Evolutionary conservation across 2,113 vertebrate genomes (phyloP), one percentile per base, ranked within the genome.

Genomic region (Ondatra zibethicus): DNA sequence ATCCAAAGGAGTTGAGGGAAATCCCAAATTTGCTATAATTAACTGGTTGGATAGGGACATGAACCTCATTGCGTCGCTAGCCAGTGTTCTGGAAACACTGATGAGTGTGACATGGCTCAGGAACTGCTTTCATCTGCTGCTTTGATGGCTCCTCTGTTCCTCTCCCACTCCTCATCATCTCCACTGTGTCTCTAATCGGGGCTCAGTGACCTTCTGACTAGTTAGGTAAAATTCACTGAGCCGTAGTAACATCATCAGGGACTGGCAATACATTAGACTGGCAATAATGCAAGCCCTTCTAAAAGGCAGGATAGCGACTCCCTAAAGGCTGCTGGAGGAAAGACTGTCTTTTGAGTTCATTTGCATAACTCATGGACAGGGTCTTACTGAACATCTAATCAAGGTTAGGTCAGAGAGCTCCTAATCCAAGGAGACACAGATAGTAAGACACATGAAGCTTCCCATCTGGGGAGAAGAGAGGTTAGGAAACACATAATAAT

Each of bases 31-130:
- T 77, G 21, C 75, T 89, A 25, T 39, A 55, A 31, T 94, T 68
- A 95, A 63, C 77, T 80, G 88, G 77, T 39, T 86, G 16, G 36
- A 66, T 72, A 95, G 65, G 77, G 45, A 91, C 72, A 66, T 52
- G 52, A 7, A 85, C 87, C 19, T 47, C 75, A 17, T 73, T 76
- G 19, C 36, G 1, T 72, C 52, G 77, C 86, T 39, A 52, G 33
- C 75, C 25, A 39, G 52, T 86, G 85, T 36, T 39, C 61, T 65
- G 29, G 76, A 27, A 66, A 4, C 39, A 76, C 87, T 70, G 8
- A n/a, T 58, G n/a, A 92, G 12, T 75, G 42, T 50, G 17, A 65
- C 85, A 5, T 75, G 42, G 42, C 19, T 78, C 25, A 33, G 70
- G 29, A 96, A 61, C 68, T 58, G 16, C 47, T 89, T 81, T 58